These are phyloP conservation scores for Magallana nippona DNA, from an alignment of 2,888 invertebrate species.

Conservation along the genomic window DNA sequence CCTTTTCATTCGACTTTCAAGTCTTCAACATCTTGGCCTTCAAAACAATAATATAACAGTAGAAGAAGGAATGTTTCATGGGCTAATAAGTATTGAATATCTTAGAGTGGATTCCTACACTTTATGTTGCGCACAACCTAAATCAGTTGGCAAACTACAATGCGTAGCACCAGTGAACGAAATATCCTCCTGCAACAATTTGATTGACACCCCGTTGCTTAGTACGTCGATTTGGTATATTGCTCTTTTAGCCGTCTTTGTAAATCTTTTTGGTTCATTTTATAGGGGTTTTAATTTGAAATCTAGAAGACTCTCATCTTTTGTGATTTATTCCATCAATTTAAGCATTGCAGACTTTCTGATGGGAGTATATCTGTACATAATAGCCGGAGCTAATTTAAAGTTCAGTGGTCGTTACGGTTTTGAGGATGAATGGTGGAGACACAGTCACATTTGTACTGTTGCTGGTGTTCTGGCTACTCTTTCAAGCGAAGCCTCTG, in stretches of 20 bases:
- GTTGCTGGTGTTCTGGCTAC: conserved; percentile 4
- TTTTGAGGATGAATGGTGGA: conserved; percentile 7
- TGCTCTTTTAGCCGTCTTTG: conserved; percentile 15
- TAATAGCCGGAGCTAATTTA: not conserved
- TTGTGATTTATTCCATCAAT: conserved; percentile 4
- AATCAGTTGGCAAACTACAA: not conserved
- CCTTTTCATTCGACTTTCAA: not conserved
- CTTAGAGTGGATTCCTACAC: not conserved
- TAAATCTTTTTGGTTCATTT: not conserved
- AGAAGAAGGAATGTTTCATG: not conserved
- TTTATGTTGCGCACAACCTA: not conserved
- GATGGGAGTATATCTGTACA: conserved; percentile 22
- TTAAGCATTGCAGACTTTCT: not conserved
- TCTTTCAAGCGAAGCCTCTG: conserved; percentile 10
- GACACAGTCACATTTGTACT: not conserved
- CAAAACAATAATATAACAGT: not conserved
- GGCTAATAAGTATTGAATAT: not conserved
- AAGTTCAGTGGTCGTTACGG: not conserved
- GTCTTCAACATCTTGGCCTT: not conserved
- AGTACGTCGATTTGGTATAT: not conserved
- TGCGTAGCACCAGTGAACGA: not conserved
- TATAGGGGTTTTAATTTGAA: not conserved
- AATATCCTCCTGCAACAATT: conserved; percentile 2
- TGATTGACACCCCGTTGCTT: not conserved
- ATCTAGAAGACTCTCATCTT: not conserved